A percentile compares a stretch with the other conserved stretches of the same genome.
Evolutionary conservation across 2,888 invertebrate species (phyloP).

Genomic region (Troides oblongomaculatus): DNA sequence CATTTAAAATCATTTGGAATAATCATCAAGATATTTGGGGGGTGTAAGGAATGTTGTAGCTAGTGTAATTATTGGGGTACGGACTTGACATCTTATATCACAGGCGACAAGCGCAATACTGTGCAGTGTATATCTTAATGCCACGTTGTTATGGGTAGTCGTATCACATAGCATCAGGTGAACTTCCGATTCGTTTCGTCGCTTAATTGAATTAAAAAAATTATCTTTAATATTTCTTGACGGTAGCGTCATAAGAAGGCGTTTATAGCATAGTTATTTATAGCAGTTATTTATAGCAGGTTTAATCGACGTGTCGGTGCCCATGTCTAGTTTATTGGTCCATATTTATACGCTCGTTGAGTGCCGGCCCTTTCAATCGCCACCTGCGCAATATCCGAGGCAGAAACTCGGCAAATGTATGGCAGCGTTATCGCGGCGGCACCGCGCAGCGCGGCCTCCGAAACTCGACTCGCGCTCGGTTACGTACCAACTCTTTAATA

Average conservation of each 20-base stretch:
- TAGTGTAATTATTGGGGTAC: no score
- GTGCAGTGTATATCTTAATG: no score
- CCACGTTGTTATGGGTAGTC: no score
- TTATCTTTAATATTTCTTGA: not conserved
- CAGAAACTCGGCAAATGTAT: conserved; percentile 5
- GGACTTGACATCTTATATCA: no score
- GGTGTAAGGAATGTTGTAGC: no score
- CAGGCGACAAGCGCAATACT: no score
- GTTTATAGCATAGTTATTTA: conserved; percentile 5
- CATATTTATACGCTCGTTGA: conserved; percentile 10
- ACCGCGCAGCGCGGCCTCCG: no score
- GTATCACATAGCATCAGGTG: no score
- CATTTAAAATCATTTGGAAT: no score
- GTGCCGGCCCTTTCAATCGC: not conserved
- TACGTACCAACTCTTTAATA: conserved; percentile 29
- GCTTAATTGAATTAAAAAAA: not conserved
- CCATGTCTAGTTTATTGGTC: conserved; percentile 13
- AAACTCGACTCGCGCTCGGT: not conserved
- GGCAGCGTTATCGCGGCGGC: conserved; percentile 1
- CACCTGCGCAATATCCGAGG: conserved; percentile 6
- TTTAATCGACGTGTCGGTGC: conserved; percentile 10
- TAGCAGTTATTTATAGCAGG: conserved; percentile 6
- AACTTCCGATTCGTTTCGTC: no score
- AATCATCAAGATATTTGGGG: no score
- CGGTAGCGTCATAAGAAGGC: not conserved